phyloP scores from a whole-genome alignment of 2,888 invertebrate species.

The Cyrtodaria siliqua region DNA sequence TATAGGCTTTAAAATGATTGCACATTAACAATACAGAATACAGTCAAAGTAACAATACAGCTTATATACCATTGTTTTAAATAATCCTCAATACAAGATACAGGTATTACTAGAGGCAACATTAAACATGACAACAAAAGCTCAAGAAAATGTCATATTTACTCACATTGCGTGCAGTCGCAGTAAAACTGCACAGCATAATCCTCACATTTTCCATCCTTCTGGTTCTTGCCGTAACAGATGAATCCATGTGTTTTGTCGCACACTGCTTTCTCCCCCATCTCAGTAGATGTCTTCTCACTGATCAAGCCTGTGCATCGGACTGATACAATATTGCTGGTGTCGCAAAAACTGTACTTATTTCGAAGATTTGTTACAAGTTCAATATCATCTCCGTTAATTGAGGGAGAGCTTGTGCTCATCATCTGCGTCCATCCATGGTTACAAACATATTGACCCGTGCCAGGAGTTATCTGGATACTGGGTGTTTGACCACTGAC shows the following conservation, averaged over 20 bases:
- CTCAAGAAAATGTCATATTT: too few relatives aligned
- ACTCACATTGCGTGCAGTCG: conserved; percentile 86
- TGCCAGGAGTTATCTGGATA: conserved; percentile 19
- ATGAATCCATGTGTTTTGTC: conserved; percentile 90
- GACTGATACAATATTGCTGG: conserved; percentile 63
- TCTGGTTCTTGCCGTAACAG: conserved; percentile 87
- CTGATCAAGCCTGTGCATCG: conserved; percentile 61
- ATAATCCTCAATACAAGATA: too few relatives aligned
- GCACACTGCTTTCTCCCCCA: conserved; percentile 73
- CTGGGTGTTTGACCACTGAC: conserved; percentile 47
- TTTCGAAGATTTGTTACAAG: conserved; percentile 61
- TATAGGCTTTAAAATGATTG: too few relatives aligned
- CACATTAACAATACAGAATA: too few relatives aligned
- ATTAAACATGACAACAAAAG: too few relatives aligned
- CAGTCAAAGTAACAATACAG: too few relatives aligned
- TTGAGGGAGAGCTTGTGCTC: conserved; percentile 66
- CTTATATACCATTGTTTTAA: too few relatives aligned
- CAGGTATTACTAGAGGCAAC: too few relatives aligned
- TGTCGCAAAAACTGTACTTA: conserved; percentile 71
- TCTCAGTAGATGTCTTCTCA: conserved; percentile 48
- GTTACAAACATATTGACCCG: conserved; percentile 54
- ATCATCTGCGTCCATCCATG: conserved; percentile 75
- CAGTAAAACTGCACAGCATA: conserved; percentile 83
- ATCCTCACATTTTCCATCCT: conserved; percentile 77
- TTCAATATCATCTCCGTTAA: conserved; percentile 72